A percentile compares a stretch with the other conserved stretches of the same genome.
phyloP scores from a whole-genome alignment of 2,888 invertebrate genomes.

The Oscheius sp. region DNA sequence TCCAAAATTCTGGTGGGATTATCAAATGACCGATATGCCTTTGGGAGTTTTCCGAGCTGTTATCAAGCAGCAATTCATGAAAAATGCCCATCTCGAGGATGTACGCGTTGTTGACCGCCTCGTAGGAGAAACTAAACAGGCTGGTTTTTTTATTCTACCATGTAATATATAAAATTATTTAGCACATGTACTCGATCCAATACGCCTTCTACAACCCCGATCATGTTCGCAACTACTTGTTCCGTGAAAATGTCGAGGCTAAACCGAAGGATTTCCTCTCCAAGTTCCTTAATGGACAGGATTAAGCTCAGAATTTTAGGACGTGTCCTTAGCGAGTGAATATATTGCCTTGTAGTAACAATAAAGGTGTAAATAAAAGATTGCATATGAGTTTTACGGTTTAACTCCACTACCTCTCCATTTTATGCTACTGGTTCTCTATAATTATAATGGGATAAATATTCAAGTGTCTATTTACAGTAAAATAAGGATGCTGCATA shows the following conservation, averaged over 20 bases:
- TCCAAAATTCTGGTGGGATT: conserved; percentile 68
- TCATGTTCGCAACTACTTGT: conserved; percentile 72
- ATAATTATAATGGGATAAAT: too few species aligned
- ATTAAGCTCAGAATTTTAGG: conserved; percentile 49
- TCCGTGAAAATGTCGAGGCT: conserved; percentile 71
- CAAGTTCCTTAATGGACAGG: conserved; percentile 73
- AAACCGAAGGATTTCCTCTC: conserved; percentile 73
- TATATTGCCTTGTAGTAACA: neutral
- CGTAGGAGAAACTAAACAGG: conserved; percentile 68
- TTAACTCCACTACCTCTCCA: too few species aligned
- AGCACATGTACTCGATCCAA: conserved; percentile 65
- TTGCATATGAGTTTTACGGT: too few species aligned
- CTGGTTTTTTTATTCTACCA: conserved; percentile 24
- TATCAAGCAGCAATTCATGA: conserved; percentile 71
- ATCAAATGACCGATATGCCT: conserved; percentile 64
- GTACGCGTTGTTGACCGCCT: conserved; percentile 73
- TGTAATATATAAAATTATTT: conserved; percentile 20
- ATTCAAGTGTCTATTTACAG: too few species aligned
- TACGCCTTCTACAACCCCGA: conserved; percentile 67
- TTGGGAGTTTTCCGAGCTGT: conserved; percentile 68
- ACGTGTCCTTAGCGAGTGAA: conserved; percentile 13
- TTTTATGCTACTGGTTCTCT: too few species aligned
- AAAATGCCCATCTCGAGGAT: conserved; percentile 72
- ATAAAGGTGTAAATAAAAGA: neutral
- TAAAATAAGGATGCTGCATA: too few species aligned